Evolutionary conservation across 2,888 invertebrate species (phyloP), one percentile per base, ranked within the genome.

Genomic region (Cryptocephalus moraei): DNA sequence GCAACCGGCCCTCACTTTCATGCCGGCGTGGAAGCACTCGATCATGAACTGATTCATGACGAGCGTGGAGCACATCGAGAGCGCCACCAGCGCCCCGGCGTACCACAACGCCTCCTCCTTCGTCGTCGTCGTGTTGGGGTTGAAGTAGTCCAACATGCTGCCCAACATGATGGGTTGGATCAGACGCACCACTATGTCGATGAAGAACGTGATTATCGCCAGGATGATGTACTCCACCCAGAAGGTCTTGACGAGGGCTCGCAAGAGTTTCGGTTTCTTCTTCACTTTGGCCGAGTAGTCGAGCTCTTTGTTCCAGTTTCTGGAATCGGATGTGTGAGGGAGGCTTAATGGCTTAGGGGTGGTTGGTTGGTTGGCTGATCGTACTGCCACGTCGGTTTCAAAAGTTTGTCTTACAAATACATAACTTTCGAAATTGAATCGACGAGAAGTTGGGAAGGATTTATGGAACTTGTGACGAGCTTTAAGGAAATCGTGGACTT

Each of bases 1-100:
- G 44, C 85, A 82, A 0, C 91, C 87, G 1, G 90, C 80, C 56
- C 91, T 76, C 45, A 90, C 78, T 70, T 82, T 79, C 81, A 90
- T 86, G 32, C 91, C 91, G 41, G 85, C 78, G 62, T 86, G 83
- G 59, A 82, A 82, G 36, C 36, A 36, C 12, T 12, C 36, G 12
- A 43, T 36, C 9, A 47, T 32, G 45, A 45, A 51, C 32, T 51
- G 51, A n/a, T 48, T 49, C 43, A 47, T 47, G 14, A 51, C 22
- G 8, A 51, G 12, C 12, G 49, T 33, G 13, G 22, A 33, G 8
- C 32, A 11, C 8, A 51, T 10, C 33, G 44, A 47, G 39, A 48
- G 39, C 1, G 41, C 10, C 8, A 51, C 45, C 11, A 51, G 36
- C 32, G 43, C 43, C 22, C 34, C 34, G 9, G 43, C 51, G 14